Base-by-base conservation (phyloP, 35 echinoderm and acorn worm species). In the Patiria miniata region DNA sequence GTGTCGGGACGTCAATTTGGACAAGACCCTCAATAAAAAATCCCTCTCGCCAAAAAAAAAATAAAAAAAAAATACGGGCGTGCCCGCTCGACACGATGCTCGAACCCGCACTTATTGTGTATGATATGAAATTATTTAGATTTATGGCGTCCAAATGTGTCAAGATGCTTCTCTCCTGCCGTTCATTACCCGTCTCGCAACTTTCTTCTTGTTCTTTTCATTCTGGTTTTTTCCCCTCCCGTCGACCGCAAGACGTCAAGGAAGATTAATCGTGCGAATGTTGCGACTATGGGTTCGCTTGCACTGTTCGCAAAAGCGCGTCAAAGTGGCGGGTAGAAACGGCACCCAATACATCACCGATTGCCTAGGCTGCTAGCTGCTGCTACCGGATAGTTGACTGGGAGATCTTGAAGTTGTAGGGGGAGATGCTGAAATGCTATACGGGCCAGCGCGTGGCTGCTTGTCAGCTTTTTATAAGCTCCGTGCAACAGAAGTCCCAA, bases 251-350 rank as follows among this genome's bases (percentile, higher is more conserved):
- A 22, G 65, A 73, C 65, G 65, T 36, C 65, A 30, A 4, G 65
- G 65, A 73, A 73, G 65, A 73, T 73, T 73, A 73, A 73, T 73
- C 34, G 65, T 34, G 21, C 65, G 34, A 26, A 26, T 73, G 65
- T 73, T 73, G 65, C 65, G 26, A 73, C 19, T 14, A 4, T 26
- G 65, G 65, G 65, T 73, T 73, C 65, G 26, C 8, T 34, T 73
- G 65, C 15, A 73, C 65, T 73, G 65, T 73, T 73, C 42, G 19
- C 26, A 73, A 6, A 73, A 73, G 65, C 65, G 65, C 65, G 65
- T 73, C 65, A 14, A 73, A 73, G 34, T 73, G 65, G 65, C 65
- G 23, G 65, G 23, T 32, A 12, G 34, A 73, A 36, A 36, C 0
- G 23, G 23, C 0, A 10, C 12, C 26, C 65, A 28, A 73, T 73